A percentile compares a stretch with the other conserved stretches of the same genome.
These are phyloP conservation scores for Centropyge bicolor DNA, from an alignment of 2,797 vertebrate genomes.

Conservation along the genomic window DNA sequence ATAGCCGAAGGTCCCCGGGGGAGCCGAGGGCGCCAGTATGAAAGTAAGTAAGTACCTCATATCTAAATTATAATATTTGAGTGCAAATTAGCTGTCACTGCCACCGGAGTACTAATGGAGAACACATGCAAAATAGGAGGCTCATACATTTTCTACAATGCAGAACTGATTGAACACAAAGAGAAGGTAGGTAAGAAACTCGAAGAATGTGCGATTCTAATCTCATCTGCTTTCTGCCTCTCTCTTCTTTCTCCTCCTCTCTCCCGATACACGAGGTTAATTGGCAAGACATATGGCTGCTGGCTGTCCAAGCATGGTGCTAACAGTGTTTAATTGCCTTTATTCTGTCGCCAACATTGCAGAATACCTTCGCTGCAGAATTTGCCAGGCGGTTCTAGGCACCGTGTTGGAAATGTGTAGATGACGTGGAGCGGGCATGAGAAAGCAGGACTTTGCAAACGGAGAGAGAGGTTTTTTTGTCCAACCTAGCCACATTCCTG, in stretches of 20 bases:
- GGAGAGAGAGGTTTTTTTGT: conserved; percentile 73
- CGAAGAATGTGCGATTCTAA: conserved; percentile 56
- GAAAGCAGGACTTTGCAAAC: conserved; percentile 64
- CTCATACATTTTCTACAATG: conserved; percentile 45
- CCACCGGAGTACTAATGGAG: conserved; percentile 43
- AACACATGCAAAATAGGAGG: conserved; percentile 58
- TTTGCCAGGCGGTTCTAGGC: conserved; percentile 56
- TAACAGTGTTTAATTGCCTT: conserved; percentile 79
- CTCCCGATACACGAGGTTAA: conserved; percentile 74
- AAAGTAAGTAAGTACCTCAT: conserved; percentile 56
- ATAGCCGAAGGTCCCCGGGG: conserved; percentile 37
- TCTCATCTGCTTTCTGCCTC: conserved; percentile 43
- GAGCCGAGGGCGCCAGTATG: conserved; percentile 29
- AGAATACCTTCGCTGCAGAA: conserved; percentile 66
- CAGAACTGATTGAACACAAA: conserved; percentile 65
- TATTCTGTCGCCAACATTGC: conserved; percentile 71
- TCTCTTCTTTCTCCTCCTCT: conserved; percentile 26
- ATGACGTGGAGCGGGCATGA: conserved; percentile 36
- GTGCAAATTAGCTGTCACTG: conserved; percentile 74
- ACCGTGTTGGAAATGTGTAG: conserved; percentile 57
- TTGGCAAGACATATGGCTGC: conserved; percentile 69
- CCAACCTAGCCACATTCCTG: conserved; percentile 79
- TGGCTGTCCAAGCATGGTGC: conserved; percentile 68
- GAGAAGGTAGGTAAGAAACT: conserved; percentile 36
- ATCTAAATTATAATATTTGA: conserved; percentile 65